Percentiles rank a stretch among this genome's conserved stretches.
phyloP scores from a whole-genome alignment of 2,797 vertebrate species.

The Aphelocoma californica region DNA sequence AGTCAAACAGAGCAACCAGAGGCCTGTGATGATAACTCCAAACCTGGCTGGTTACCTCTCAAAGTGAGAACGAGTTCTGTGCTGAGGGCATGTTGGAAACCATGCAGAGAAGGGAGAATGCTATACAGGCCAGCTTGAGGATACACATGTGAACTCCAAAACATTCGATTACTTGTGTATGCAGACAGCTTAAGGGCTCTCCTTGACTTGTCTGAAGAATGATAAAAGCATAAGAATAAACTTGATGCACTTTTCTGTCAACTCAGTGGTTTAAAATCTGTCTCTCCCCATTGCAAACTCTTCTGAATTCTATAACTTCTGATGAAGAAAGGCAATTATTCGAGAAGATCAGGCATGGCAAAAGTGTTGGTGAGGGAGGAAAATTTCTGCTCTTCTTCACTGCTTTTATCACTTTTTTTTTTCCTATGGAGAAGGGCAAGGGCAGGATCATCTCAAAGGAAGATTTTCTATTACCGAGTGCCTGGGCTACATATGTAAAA shows the following conservation, averaged over 20 bases:
- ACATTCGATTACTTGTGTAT: background rate
- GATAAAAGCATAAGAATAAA: background rate
- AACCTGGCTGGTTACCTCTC: background rate
- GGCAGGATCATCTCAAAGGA: background rate
- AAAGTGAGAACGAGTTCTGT: background rate
- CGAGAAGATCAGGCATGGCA: background rate
- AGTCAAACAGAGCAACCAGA: background rate
- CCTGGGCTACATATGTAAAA: background rate
- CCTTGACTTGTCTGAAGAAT: background rate
- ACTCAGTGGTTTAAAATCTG: background rate
- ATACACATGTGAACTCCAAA: background rate
- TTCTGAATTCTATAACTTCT: background rate
- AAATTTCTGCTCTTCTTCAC: background rate
- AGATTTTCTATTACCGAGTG: background rate
- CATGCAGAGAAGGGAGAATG: background rate
- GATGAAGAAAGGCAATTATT: background rate
- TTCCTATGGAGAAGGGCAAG: background rate
- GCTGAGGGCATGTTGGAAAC: background rate
- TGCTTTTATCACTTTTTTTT: background rate
- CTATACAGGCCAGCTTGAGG: background rate
- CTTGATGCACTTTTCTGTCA: background rate
- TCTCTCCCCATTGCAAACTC: background rate
- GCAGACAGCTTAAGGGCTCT: background rate
- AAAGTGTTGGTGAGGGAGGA: background rate
- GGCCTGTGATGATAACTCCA: background rate